These are phyloP conservation scores for Sinocyclocheilus grahami DNA, from an alignment of 2,113 vertebrate genomes.

Conservation along the genomic window DNA sequence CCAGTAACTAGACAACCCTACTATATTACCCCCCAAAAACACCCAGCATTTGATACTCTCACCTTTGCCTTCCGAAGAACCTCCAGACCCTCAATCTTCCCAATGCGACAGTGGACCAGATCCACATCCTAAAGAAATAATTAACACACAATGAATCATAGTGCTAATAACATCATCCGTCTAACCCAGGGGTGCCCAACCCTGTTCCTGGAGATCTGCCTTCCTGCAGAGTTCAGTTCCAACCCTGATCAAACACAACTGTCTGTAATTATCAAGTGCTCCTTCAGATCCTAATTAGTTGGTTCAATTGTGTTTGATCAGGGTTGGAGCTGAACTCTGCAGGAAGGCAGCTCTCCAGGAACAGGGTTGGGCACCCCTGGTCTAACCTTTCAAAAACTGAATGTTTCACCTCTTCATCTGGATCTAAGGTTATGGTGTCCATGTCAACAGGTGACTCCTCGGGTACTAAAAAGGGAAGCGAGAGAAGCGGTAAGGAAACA, in stretches of 20 bases:
- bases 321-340: too few species aligned
- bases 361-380: too few species aligned
- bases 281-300: too few species aligned
- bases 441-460: slow-evolving; percentile 94
- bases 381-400: not conserved
- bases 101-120: slow-evolving; percentile 95
- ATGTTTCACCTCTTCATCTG: slow-evolving; percentile 89
- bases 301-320: too few species aligned
- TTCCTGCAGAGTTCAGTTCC: too few species aligned
- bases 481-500: not conserved
- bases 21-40: not conserved
- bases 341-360: too few species aligned
- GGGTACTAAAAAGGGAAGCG: slow-evolving; percentile 74
- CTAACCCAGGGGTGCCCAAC: not conserved
- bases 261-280: too few species aligned
- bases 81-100: slow-evolving; percentile 94
- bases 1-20: not conserved
- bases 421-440: slow-evolving; percentile 92
- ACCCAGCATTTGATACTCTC: not conserved
- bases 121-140: slow-evolving; percentile 87
- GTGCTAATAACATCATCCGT: not conserved
- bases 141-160: not conserved
- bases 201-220: too few species aligned
- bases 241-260: too few species aligned
- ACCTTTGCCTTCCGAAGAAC: slow-evolving; percentile 96